These are phyloP conservation scores for Sphaerodactylus townsendi DNA, from an alignment of 2,113 vertebrate species.

Conservation along the genomic window DNA sequence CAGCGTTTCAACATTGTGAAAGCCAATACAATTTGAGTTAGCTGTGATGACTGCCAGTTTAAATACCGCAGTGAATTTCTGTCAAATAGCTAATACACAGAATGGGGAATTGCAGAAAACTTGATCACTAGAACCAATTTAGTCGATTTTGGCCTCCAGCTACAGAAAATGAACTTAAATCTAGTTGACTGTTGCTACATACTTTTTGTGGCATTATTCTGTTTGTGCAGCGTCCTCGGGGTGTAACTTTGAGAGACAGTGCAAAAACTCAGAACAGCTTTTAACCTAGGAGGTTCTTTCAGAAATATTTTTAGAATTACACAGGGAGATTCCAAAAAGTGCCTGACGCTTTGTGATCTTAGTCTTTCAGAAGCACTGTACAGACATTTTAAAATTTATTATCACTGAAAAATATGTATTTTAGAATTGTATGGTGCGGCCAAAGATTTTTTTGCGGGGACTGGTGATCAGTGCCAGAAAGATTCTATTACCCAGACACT, in stretches of 20 bases:
- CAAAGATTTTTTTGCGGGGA: background rate
- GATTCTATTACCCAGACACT: background rate
- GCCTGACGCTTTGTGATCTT: background rate
- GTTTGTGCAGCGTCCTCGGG: conserved; percentile 35
- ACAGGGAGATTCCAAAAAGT: background rate
- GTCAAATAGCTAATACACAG: conserved; percentile 75
- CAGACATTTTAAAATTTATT: background rate
- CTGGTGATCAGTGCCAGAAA: background rate
- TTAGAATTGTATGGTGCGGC: background rate
- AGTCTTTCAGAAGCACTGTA: background rate
- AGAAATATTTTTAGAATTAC: background rate
- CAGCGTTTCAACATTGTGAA: conserved; percentile 77
- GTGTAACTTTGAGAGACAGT: conserved; percentile 4
- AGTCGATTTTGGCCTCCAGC: conserved; percentile 81
- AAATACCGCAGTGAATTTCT: conserved; percentile 81
- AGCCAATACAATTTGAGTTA: conserved; percentile 86
- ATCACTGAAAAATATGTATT: background rate
- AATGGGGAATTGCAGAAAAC: conserved; percentile 79
- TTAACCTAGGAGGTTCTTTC: background rate
- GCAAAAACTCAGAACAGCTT: background rate
- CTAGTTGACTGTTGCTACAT: conserved; percentile 73
- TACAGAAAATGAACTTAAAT: conserved; percentile 82
- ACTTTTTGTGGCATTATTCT: conserved; percentile 71
- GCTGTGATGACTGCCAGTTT: conserved; percentile 82
- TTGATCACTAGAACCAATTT: conserved; percentile 77